Evolutionary conservation across 1,140 invertebrate species (phyloP).

Genomic region (Drosophila miranda): DNA sequence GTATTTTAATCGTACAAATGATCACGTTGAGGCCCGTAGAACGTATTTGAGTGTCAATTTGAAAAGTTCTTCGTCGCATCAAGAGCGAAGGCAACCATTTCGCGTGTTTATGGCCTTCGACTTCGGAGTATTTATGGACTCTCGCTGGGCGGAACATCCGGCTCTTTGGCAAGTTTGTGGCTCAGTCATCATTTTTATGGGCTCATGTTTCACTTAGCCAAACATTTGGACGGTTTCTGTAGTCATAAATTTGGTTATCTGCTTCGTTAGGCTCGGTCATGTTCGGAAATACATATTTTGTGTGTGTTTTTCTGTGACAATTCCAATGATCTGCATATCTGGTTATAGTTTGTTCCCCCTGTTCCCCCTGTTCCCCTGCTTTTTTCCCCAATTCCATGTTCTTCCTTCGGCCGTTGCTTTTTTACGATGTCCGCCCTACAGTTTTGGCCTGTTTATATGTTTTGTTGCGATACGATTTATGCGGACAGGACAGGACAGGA

Average conservation of each 20-base stretch:
- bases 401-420: constrained; percentile 29
- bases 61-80: constrained; percentile 19
- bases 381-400: constrained; percentile 28
- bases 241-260: constrained; percentile 58
- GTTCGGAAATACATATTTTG: constrained; percentile 42
- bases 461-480: constrained; percentile 61
- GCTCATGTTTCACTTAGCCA: constrained; percentile 70
- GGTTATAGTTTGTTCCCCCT: constrained; percentile 22
- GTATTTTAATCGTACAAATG: no score
- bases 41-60: no score
- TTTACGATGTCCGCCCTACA: constrained; percentile 58
- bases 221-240: constrained; percentile 35
- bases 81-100: constrained; percentile 30
- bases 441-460: constrained; percentile 35
- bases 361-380: background rate
- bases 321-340: constrained; percentile 75
- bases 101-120: constrained; percentile 32
- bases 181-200: constrained; percentile 64
- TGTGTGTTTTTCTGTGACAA: constrained; percentile 23
- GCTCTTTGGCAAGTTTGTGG: constrained; percentile 33
- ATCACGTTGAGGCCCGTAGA: no score
- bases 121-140: constrained; percentile 35
- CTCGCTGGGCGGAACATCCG: constrained; percentile 11
- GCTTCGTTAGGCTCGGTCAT: constrained; percentile 62
- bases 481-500: constrained; percentile 69